Evolutionary conservation across 2,797 vertebrate species (phyloP).

Genomic region (Peromyscus eremicus): DNA sequence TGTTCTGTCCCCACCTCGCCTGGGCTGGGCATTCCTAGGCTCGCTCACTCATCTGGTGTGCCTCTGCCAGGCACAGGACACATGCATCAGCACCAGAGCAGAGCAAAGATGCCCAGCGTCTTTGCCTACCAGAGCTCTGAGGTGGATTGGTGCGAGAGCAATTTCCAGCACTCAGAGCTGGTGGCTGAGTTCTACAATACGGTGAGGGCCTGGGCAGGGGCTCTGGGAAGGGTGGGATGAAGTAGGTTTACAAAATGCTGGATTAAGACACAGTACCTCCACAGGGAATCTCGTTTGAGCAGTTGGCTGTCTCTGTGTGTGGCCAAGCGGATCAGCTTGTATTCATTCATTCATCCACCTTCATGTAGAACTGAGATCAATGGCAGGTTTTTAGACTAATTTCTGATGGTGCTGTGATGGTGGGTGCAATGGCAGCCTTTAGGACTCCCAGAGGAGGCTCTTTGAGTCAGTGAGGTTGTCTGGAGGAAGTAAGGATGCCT

Average conservation of each 20-base stretch:
- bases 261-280: background rate
- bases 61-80: background rate
- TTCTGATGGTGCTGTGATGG: background rate
- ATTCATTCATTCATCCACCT: background rate
- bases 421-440: background rate
- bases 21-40: background rate
- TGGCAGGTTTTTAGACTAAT: background rate
- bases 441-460: background rate
- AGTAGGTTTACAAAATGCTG: fast-evolving
- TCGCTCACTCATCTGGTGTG: background rate
- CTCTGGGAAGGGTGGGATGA: background rate
- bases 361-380: background rate
- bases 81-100: background rate
- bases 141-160: conserved; percentile 97
- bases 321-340: fast-evolving
- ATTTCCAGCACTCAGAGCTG: conserved; percentile 93
- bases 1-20: background rate
- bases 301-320: fast-evolving
- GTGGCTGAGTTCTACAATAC: conserved; percentile 98
- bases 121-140: conserved; percentile 96
- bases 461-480: background rate
- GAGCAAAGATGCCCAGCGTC: conserved; percentile 88
- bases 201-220: conserved; percentile 85
- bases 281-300: background rate
- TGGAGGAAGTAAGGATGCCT: background rate